Evolutionary conservation across 2,888 invertebrate species (phyloP).

Genomic region (Pseudococcus viburni): DNA sequence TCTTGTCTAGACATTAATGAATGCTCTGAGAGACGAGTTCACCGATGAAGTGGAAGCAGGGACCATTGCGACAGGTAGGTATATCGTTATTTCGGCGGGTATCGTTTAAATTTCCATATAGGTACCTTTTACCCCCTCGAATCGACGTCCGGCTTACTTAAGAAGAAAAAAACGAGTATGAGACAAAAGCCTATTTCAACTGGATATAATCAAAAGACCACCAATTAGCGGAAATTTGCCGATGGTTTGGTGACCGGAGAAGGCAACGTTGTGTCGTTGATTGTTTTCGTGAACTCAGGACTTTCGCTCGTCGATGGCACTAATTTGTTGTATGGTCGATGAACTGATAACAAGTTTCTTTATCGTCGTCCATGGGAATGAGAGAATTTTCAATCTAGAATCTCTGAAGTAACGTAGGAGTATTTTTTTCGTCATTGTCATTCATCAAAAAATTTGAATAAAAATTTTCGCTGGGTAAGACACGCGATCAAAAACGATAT

Average conservation of each 20-base stretch:
- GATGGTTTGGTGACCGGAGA: background rate
- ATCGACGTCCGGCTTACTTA: background rate
- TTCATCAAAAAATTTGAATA: too few relatives aligned
- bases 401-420: too few relatives aligned
- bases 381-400: background rate
- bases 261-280: background rate
- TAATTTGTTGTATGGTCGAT: background rate
- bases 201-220: background rate
- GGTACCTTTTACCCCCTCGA: slow-evolving; percentile 21
- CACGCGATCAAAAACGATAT: too few relatives aligned
- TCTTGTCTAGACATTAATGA: slow-evolving; percentile 63
- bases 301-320: background rate
- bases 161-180: background rate
- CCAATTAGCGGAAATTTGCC: slow-evolving; percentile 16
- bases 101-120: slow-evolving; percentile 47
- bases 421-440: background rate
- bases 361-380: background rate
- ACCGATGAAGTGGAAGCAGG: slow-evolving; percentile 31
- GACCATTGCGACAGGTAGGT: slow-evolving; percentile 40
- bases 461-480: too few relatives aligned
- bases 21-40: slow-evolving; percentile 55
- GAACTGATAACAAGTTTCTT: background rate
- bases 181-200: slow-evolving; percentile 15
- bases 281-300: background rate
- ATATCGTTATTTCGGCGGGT: background rate